phyloP scores from a whole-genome alignment of 2,888 invertebrate genomes.

The Pilophorus perplexus region DNA sequence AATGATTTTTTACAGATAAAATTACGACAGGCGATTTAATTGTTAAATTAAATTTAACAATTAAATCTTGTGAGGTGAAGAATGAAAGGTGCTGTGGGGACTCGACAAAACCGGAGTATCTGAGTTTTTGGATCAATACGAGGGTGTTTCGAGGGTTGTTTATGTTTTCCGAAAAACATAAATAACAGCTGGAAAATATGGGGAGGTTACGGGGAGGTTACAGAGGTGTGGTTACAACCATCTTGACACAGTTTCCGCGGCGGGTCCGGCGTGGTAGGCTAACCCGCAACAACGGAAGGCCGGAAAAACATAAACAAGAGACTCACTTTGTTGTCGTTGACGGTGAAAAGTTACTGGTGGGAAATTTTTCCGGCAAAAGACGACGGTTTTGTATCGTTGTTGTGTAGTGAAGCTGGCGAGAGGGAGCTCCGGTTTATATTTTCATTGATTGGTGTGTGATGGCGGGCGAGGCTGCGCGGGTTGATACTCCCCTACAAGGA shows the following conservation, averaged over 20 bases:
- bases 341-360: background rate
- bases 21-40: too few relatives aligned
- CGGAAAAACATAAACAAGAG: constrained; percentile 45
- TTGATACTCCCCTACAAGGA: constrained; percentile 26
- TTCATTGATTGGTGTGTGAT: constrained; percentile 49
- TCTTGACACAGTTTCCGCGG: constrained; percentile 34
- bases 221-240: constrained; percentile 34
- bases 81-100: too few relatives aligned
- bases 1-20: too few relatives aligned
- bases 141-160: too few relatives aligned
- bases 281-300: constrained; percentile 10
- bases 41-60: too few relatives aligned
- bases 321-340: background rate
- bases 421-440: constrained; percentile 48
- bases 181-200: constrained; percentile 37
- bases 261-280: background rate
- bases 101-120: too few relatives aligned
- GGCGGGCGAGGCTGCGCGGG: constrained; percentile 42
- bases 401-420: constrained; percentile 44
- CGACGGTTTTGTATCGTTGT: constrained; percentile 46
- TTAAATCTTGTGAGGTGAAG: too few relatives aligned
- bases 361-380: background rate
- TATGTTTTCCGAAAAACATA: constrained; percentile 34
- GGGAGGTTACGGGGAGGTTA: constrained; percentile 27
- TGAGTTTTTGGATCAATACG: too few relatives aligned